These are phyloP conservation scores for Alethe diademata DNA, from an alignment of 2,113 vertebrate genomes.

Conservation along the genomic window DNA sequence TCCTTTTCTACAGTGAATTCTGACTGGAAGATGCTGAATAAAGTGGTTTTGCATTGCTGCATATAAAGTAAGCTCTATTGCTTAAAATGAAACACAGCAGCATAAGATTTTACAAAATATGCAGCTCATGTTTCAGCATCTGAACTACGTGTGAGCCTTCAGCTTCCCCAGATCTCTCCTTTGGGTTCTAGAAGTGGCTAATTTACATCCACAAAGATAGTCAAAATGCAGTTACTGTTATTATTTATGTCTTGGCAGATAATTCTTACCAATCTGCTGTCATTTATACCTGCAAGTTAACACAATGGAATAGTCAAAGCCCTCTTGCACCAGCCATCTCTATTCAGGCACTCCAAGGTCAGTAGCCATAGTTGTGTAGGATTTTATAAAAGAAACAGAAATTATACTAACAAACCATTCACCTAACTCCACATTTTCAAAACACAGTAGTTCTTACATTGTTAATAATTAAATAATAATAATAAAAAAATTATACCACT, in stretches of 20 bases:
- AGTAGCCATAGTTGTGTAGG: background rate
- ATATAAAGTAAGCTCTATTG: background rate
- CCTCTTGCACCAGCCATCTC: background rate
- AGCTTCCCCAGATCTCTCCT: background rate
- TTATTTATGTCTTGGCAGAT: background rate
- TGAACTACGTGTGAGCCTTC: background rate
- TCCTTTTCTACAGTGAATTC: slow-evolving; percentile 52
- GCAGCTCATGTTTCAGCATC: background rate
- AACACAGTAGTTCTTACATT: slow-evolving; percentile 30
- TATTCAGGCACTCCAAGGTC: slow-evolving; percentile 24
- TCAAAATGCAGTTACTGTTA: background rate
- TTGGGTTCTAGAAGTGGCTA: background rate
- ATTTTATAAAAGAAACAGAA: background rate
- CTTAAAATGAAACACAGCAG: background rate
- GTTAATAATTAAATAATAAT: background rate
- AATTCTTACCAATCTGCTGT: background rate
- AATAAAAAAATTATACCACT: background rate
- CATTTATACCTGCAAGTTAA: background rate
- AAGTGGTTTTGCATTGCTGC: background rate
- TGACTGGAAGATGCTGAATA: slow-evolving; percentile 20
- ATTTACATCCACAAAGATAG: background rate
- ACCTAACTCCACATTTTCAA: background rate
- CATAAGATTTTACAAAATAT: background rate
- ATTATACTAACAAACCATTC: background rate
- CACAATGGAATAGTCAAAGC: background rate